Evolutionary conservation across 2,797 vertebrate species (phyloP).

Genomic region (Naso thynnoides): DNA sequence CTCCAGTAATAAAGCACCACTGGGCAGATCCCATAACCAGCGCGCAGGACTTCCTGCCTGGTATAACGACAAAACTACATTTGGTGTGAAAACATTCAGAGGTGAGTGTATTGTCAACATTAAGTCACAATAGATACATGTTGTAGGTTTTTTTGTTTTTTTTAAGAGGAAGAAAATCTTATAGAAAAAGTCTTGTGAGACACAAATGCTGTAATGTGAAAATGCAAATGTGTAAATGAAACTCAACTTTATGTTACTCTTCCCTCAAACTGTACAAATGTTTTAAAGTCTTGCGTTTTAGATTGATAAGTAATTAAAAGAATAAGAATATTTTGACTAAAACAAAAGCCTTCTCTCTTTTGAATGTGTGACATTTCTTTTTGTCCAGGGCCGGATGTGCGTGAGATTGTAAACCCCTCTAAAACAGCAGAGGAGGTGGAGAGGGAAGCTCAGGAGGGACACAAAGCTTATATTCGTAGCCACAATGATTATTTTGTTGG

Average conservation of each 20-base stretch:
- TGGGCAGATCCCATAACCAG: slow-evolving; percentile 85
- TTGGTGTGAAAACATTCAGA: slow-evolving; percentile 81
- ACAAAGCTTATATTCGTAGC: slow-evolving; percentile 83
- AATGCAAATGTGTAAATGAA: neutral
- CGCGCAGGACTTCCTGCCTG: slow-evolving; percentile 79
- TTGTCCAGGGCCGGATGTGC: slow-evolving; percentile 67
- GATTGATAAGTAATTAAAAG: neutral
- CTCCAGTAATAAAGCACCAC: slow-evolving; percentile 76
- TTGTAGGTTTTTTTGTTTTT: no score
- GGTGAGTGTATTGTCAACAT: slow-evolving; percentile 73
- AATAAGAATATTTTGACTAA: neutral
- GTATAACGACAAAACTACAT: slow-evolving; percentile 77
- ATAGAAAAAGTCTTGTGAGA: neutral
- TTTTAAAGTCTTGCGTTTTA: neutral
- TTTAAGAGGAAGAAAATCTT: neutral
- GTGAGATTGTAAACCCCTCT: slow-evolving; percentile 86
- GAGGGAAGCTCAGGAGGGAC: slow-evolving; percentile 82
- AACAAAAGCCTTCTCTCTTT: neutral
- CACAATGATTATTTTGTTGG: slow-evolving; percentile 87
- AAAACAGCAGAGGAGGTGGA: slow-evolving; percentile 85
- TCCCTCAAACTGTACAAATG: neutral
- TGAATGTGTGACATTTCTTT: neutral
- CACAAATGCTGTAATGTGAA: neutral
- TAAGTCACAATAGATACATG: neutral
- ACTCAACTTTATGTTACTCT: neutral